A percentile compares a stretch with the other conserved stretches of the same genome.
Evolutionary conservation across 2,888 invertebrate genomes (phyloP).

Genomic region (Operophtera brumata): DNA sequence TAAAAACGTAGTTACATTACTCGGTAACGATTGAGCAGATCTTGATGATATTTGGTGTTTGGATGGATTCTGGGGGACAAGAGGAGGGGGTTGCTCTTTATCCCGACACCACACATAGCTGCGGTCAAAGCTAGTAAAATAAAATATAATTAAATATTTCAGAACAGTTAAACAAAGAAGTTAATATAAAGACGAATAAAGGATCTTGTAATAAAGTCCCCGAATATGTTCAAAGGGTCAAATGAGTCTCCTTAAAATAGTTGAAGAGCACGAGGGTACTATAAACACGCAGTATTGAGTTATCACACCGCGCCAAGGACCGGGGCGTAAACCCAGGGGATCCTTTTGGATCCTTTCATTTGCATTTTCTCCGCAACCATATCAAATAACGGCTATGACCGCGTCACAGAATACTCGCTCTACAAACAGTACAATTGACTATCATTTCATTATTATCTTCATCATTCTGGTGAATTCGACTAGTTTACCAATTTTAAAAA

Average conservation of each 20-base stretch:
- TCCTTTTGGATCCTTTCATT: slow-evolving; percentile 68
- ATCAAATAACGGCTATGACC: slow-evolving; percentile 58
- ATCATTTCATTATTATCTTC: neutral
- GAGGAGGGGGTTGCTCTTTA: too few relatives aligned
- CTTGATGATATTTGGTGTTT: too few relatives aligned
- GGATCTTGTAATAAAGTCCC: slow-evolving; percentile 16
- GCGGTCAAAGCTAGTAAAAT: too few relatives aligned
- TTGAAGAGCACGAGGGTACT: slow-evolving; percentile 8
- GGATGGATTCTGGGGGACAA: too few relatives aligned
- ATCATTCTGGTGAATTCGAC: neutral
- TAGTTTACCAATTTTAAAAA: too few relatives aligned
- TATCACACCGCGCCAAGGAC: slow-evolving; percentile 31
- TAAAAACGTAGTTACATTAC: too few relatives aligned
- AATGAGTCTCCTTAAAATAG: slow-evolving; percentile 23
- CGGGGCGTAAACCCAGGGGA: slow-evolving; percentile 42
- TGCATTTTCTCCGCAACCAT: slow-evolving; percentile 66
- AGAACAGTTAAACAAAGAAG: slow-evolving; percentile 16
- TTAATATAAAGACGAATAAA: slow-evolving; percentile 2
- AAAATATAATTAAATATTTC: too few relatives aligned
- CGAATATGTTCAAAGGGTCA: slow-evolving; percentile 18
- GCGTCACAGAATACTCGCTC: slow-evolving; percentile 23
- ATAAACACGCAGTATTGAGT: slow-evolving; percentile 29
- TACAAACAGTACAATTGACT: slow-evolving; percentile 6
- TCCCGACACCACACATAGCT: too few relatives aligned
- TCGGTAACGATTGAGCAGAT: too few relatives aligned